These are phyloP conservation scores for Maniola jurtina DNA, from an alignment of 1,140 invertebrate genomes.

Conservation along the genomic window DNA sequence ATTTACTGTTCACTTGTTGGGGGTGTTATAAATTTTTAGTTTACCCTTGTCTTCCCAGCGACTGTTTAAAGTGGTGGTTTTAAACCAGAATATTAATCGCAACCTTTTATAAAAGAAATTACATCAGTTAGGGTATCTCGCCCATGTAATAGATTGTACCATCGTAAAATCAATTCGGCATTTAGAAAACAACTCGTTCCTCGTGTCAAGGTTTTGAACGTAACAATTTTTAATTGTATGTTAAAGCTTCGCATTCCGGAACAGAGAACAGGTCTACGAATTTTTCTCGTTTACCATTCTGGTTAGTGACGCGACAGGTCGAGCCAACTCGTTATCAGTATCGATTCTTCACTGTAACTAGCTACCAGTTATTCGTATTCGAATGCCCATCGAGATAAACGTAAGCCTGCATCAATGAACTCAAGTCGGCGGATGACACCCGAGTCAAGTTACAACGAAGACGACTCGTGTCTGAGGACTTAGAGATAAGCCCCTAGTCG, in stretches of 20 bases:
- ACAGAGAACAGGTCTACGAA: conserved; percentile 31
- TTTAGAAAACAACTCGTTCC: conserved; percentile 3
- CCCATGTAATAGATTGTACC: not conserved
- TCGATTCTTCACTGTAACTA: conserved; percentile 2
- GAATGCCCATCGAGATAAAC: not conserved
- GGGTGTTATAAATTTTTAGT: too few relatives aligned
- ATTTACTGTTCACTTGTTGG: too few relatives aligned
- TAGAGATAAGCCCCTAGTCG: not conserved
- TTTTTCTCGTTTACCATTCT: conserved; percentile 20
- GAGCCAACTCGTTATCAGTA: not conserved
- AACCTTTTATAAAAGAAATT: too few relatives aligned
- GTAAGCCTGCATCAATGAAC: not conserved
- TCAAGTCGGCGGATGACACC: not conserved
- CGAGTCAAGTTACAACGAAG: not conserved
- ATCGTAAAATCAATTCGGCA: conserved; percentile 1
- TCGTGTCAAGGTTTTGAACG: conserved; percentile 13
- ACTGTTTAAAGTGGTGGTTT: not conserved
- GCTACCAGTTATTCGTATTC: not conserved
- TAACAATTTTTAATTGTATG: conserved; percentile 26
- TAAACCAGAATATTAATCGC: not conserved
- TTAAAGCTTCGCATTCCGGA: conserved; percentile 27
- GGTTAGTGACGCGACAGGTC: conserved; percentile 3
- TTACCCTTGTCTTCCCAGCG: not conserved
- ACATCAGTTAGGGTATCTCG: not conserved
- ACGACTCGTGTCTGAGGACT: not conserved